Conservation (phyloP, 2,888 invertebrate species). For the Phengaris alcon region DNA sequence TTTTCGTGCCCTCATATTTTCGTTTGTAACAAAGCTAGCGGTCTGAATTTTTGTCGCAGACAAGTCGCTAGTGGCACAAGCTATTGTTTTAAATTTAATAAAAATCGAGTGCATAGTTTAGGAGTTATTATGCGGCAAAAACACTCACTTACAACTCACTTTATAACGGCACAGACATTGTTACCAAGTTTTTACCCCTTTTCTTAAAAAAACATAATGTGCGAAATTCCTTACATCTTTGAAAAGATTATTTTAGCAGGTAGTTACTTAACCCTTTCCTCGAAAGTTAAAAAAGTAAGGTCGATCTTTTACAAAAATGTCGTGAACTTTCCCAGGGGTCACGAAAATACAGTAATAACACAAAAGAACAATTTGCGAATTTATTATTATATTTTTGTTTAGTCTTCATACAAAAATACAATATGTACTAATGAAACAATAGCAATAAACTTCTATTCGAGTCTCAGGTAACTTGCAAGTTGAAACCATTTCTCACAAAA, state of each 20-base stretch:
- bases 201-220: not conserved
- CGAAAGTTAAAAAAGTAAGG: not conserved
- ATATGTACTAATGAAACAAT: constrained; percentile 19
- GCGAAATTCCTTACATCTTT: not conserved
- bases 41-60: no score
- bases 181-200: not conserved
- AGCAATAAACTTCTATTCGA: not conserved
- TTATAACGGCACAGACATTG: not conserved
- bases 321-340: constrained; percentile 36
- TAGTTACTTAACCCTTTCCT: constrained; percentile 21
- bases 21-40: no score
- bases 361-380: not conserved
- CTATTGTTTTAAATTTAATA: no score
- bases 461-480: not conserved
- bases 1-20: no score
- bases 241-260: not conserved
- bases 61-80: no score
- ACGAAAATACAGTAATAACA: constrained; percentile 26
- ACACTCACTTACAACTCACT: not conserved
- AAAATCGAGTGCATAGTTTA: no score
- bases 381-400: not conserved
- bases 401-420: constrained; percentile 20
- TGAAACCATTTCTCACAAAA: no score
- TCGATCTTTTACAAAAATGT: constrained; percentile 31
- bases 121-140: no score